Evolutionary conservation across 1,140 invertebrate species (phyloP).

Genomic region (Radopholus similis): DNA sequence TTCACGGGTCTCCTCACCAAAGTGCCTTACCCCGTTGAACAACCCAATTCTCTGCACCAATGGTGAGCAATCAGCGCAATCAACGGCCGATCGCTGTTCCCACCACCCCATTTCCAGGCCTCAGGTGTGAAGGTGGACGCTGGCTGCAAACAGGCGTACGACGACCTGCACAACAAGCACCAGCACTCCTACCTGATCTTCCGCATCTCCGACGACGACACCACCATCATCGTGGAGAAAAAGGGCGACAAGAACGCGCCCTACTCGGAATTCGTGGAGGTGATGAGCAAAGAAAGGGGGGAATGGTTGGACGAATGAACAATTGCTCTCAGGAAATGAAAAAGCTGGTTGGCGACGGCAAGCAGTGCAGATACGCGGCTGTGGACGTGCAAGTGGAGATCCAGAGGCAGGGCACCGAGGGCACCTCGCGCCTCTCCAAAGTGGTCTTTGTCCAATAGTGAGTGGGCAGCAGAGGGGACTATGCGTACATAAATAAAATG

Average conservation of each 20-base stretch:
- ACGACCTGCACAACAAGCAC: slow-evolving; percentile 58
- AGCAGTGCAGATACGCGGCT: slow-evolving; percentile 59
- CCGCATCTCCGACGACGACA: slow-evolving; percentile 55
- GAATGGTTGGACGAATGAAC: slow-evolving; percentile 8
- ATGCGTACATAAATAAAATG: not conserved
- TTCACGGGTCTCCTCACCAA: no score
- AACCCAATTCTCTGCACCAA: no score
- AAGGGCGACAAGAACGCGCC: slow-evolving; percentile 59
- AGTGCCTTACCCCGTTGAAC: no score
- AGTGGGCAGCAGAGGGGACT: slow-evolving; percentile 17
- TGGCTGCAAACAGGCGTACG: slow-evolving; percentile 57
- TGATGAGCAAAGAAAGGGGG: not conserved
- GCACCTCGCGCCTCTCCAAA: slow-evolving; percentile 48
- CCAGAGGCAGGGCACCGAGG: slow-evolving; percentile 56
- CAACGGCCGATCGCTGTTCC: not conserved
- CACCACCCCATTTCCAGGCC: slow-evolving; percentile 33
- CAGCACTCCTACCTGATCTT: slow-evolving; percentile 57
- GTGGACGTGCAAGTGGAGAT: slow-evolving; percentile 57
- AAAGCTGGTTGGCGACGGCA: slow-evolving; percentile 52
- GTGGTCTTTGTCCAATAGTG: slow-evolving; percentile 60
- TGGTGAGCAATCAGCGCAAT: not conserved
- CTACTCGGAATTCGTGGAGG: slow-evolving; percentile 58
- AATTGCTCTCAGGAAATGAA: slow-evolving; percentile 52
- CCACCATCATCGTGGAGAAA: slow-evolving; percentile 59
- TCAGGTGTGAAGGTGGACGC: slow-evolving; percentile 59